Evolutionary conservation across 2,797 vertebrate genomes (phyloP).

Genomic region (Moxostoma hubbsi): DNA sequence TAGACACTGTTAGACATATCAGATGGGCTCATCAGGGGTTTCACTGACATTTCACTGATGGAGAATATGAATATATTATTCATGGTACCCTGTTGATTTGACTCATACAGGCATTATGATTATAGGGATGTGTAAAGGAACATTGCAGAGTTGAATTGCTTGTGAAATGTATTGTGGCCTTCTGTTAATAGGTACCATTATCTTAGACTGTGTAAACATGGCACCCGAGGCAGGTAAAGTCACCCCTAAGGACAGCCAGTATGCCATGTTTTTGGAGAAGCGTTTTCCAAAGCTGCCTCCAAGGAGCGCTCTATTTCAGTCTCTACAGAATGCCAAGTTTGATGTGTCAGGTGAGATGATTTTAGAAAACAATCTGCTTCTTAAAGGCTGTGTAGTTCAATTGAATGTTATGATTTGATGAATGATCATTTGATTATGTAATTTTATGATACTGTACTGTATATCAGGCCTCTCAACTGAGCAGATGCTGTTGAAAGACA

Average conservation of each 20-base stretch:
- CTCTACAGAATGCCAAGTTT: slow-evolving; percentile 87
- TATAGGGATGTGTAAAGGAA: neutral
- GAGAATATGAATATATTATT: neutral
- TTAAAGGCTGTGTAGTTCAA: too few species aligned
- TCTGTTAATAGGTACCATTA: slow-evolving; percentile 79
- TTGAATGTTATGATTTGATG: neutral
- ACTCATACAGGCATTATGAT: neutral
- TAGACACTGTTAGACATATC: slow-evolving; percentile 1
- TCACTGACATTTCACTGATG: neutral
- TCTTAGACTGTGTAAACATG: slow-evolving; percentile 94
- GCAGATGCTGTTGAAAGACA: slow-evolving; percentile 93
- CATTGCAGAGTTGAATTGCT: too few species aligned
- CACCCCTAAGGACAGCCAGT: slow-evolving; percentile 83
- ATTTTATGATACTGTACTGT: slow-evolving; percentile 15
- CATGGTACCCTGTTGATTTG: neutral
- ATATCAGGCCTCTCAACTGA: slow-evolving; percentile 84
- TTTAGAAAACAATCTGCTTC: neutral
- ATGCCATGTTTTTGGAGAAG: slow-evolving; percentile 75
- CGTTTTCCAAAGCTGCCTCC: slow-evolving; percentile 82
- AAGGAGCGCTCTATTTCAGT: slow-evolving; percentile 80
- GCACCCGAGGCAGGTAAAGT: slow-evolving; percentile 86
- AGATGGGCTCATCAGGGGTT: slow-evolving; percentile 17
- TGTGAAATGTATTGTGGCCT: neutral
- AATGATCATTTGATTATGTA: neutral
- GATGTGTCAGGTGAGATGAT: slow-evolving; percentile 84